Base-by-base conservation (phyloP, 2,113 vertebrate genomes). In the Parus major region DNA sequence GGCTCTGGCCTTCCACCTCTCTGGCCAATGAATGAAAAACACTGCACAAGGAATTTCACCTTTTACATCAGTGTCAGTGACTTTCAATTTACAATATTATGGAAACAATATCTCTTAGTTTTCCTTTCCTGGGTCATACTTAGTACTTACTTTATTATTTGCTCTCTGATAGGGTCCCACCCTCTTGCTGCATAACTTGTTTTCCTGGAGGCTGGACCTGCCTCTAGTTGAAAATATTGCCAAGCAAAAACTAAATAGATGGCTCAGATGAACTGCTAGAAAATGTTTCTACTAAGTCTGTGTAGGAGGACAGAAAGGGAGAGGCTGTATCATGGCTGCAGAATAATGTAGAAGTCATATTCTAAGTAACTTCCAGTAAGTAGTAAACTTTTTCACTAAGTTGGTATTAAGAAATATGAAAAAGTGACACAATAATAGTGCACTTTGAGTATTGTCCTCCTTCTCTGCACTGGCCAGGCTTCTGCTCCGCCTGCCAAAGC, bases 261-360 rank as follows among this genome's bases (percentile, higher is more conserved):
- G 91, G 92, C 95, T 94, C 36, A 69, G 80, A 81, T 88, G 16
- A 88, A 71, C 79, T 81, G 89, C 76, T 95, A 85, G 91, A 95
- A 96, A 92, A 91, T 60, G 56, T 73, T 95, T 95, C 82, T 94
- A 7, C 84, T 64, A 27, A 82, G 20, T 88, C 79, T 91, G 89
- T 92, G 95, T 94, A 95, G 95, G 96, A 96, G 94, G 85, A 81
- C 22, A 53, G 90, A 92, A 83, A 90, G 82, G 90, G 94, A 92
- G 89, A 95, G 94, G 89, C 80, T 95, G 29, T 65, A 65, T 86
- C 68, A 66, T 90, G 75, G 44, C 75, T 90, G 52, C 69, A 92
- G 81, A 86, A 90, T 93, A 95, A 91, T 83, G 88, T 31, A 92
- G 57, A 90, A 95, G 64, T 86, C 90, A 31, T 73, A 86, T 78